Evolutionary conservation across 2,888 invertebrate genomes (phyloP), one percentile per base, ranked within the genome.

Genomic region (Creontiades dilutus): DNA sequence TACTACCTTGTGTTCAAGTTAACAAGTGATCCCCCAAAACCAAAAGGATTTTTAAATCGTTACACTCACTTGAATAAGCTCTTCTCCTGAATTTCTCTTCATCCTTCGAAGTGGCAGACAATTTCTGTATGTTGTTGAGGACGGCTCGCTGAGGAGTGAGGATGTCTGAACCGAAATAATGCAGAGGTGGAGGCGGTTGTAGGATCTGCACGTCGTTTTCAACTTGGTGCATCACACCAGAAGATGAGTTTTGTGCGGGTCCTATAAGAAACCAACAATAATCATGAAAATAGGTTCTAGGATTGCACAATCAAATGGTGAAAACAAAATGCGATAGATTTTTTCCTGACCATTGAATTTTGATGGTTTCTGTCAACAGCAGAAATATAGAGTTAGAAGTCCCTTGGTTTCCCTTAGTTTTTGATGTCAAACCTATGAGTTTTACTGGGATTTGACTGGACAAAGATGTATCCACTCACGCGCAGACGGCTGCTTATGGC

Each of bases 41-140:
- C 19, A 75, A 19, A 1, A n/a, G 16, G 57, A 37, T 37, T 37
- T n/a, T n/a, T 37, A 37, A 37, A 37, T 37, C 52, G 37, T 78
- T 47, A 0, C 46, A 88, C 89, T 61, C 48, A 89, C 89, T 89
- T 14, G 89, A 89, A 19, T 82, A 89, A 19, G 89, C 82, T 27
- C 68, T 57, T 61, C 68, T 81, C 28, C 89, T 57, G 47, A 82
- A 89, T 48, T 68, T 55, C 48, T 89, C 89, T 76, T 89, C 89
- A 3, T 89, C 89, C 52, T 89, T 89, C 1, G 89, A 47, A 27
- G 89, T 89, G 19, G 75, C 16, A 1, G 89, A 47, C 46, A 89
- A 28, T 89, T 84, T 89, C 47, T 89, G 82, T 13, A 82, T 89
- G 47, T 89, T 89, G 47, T 46, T 68, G 11, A 89, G 47, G 19